phyloP scores from a whole-genome alignment of 2,113 vertebrate genomes.

The Lamprotornis superbus region DNA sequence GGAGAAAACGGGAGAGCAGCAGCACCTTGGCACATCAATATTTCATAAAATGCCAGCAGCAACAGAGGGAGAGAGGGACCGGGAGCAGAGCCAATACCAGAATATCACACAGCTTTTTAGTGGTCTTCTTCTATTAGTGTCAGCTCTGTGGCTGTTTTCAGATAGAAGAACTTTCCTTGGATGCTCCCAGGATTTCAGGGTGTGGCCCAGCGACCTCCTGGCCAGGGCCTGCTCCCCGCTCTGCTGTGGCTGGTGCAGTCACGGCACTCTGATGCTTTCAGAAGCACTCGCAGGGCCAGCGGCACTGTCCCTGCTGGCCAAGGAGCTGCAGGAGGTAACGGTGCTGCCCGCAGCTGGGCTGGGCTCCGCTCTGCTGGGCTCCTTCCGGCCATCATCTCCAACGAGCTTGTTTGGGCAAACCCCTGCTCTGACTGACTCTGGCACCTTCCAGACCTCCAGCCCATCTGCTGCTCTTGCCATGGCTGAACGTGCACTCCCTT shows the following conservation, averaged over 20 bases:
- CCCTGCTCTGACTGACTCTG: background rate
- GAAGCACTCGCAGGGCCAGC: background rate
- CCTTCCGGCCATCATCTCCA: background rate
- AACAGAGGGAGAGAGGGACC: conserved; percentile 86
- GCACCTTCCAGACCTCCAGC: rapidly evolving
- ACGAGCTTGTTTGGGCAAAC: rapidly evolving
- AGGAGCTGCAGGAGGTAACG: background rate
- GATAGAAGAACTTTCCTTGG: conserved; percentile 56
- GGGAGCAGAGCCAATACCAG: conserved; percentile 67
- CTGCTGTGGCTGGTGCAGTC: background rate
- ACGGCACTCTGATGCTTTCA: background rate
- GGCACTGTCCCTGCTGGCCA: background rate
- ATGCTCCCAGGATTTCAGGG: conserved; percentile 2
- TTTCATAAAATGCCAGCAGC: conserved; percentile 90
- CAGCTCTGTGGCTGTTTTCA: conserved; percentile 72
- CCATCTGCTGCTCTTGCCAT: rapidly evolving
- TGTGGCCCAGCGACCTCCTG: background rate
- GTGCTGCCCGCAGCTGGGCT: background rate
- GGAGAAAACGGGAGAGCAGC: conserved; percentile 68
- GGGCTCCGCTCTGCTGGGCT: background rate
- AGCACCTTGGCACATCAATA: conserved; percentile 84
- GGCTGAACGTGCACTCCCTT: background rate
- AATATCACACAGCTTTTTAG: conserved; percentile 82
- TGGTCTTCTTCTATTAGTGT: conserved; percentile 87
- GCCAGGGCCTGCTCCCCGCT: background rate